These are phyloP conservation scores for Chloroceryle aenea DNA, from an alignment of 2,113 vertebrate species.

Conservation along the genomic window DNA sequence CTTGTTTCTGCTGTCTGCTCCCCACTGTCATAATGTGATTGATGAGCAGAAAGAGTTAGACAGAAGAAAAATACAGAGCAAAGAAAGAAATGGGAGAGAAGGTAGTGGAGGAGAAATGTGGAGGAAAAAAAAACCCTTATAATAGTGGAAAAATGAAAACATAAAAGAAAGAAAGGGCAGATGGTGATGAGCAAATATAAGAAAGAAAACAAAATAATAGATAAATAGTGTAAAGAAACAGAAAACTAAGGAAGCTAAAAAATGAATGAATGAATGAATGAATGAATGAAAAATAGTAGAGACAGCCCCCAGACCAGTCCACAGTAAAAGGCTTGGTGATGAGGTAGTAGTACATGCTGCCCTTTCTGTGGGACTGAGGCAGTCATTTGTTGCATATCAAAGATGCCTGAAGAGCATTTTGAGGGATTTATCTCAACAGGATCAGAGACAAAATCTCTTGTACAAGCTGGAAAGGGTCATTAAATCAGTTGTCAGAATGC, in stretches of 20 bases:
- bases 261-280: neutral
- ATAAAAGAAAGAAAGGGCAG: neutral
- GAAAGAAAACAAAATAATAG: neutral
- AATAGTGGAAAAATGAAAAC: neutral
- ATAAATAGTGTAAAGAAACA: neutral
- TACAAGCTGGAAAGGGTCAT: neutral
- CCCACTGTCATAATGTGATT: fast-evolving
- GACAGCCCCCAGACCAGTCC: neutral
- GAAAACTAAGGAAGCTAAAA: neutral
- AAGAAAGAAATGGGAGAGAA: neutral
- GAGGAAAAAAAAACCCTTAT: fast-evolving
- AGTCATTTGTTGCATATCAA: neutral
- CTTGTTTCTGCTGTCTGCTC: neutral
- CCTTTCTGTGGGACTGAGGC: neutral
- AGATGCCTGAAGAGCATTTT: neutral
- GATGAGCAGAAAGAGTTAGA: neutral
- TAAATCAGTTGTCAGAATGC: neutral
- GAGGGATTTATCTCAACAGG: neutral
- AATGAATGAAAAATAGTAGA: neutral
- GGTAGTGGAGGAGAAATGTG: neutral
- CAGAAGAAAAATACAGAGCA: neutral
- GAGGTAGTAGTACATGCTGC: neutral
- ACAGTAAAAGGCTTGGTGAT: fast-evolving
- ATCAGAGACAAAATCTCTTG: neutral
- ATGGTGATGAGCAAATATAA: fast-evolving